Percentiles rank a stretch among this genome's conserved stretches.
These are phyloP conservation scores for Delia radicum DNA, from an alignment of 1,140 invertebrate species.

Conservation along the genomic window DNA sequence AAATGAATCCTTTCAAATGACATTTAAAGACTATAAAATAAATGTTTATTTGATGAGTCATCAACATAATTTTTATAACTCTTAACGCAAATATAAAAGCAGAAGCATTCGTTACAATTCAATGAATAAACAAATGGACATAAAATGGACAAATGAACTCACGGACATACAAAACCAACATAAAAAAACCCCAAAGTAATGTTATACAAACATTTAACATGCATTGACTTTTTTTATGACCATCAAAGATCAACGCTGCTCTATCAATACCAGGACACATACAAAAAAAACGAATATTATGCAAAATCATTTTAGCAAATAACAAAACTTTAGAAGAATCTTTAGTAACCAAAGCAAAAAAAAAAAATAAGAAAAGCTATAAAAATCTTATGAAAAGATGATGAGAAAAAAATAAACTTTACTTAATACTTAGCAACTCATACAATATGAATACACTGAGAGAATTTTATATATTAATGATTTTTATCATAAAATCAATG, in stretches of 20 bases:
- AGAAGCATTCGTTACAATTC: background rate
- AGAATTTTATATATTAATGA: no score
- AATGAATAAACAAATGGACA: background rate
- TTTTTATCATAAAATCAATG: no score
- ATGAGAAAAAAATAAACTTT: background rate
- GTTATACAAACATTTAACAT: background rate
- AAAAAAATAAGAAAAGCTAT: no score
- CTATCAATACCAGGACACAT: background rate
- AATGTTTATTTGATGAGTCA: background rate
- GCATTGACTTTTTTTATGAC: background rate
- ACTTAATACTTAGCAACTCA: background rate
- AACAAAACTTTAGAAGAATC: background rate
- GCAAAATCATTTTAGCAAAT: background rate
- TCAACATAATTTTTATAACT: background rate
- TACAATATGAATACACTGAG: no score
- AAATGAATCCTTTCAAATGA: background rate
- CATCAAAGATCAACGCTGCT: background rate
- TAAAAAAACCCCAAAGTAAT: background rate
- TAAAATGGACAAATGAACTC: background rate
- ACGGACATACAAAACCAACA: no score
- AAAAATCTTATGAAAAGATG: background rate
- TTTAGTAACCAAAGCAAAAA: background rate
- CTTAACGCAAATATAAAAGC: background rate
- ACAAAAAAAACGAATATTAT: background rate
- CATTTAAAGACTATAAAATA: background rate